These are phyloP conservation scores for Empidonax alnorum DNA, from an alignment of 2,113 vertebrate genomes.

Conservation along the genomic window DNA sequence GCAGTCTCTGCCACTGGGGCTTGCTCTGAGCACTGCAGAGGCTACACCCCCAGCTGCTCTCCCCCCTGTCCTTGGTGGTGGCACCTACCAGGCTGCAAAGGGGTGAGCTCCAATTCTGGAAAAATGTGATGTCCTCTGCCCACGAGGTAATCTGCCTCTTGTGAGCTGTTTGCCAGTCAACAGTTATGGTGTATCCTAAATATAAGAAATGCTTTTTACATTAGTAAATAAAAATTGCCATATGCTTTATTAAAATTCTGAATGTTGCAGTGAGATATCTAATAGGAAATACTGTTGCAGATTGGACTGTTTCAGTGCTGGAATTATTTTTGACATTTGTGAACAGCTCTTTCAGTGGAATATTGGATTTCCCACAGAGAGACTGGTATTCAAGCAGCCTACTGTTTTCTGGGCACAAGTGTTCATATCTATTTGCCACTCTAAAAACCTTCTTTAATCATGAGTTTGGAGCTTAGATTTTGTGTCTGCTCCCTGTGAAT, in stretches of 20 bases:
- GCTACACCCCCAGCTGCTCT: rapidly evolving
- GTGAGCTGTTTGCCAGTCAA: background rate
- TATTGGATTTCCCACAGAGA: background rate
- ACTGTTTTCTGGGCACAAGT: background rate
- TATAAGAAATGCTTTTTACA: background rate
- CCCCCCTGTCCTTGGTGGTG: background rate
- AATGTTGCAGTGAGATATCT: background rate
- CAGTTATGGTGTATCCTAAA: rapidly evolving
- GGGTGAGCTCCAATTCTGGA: background rate
- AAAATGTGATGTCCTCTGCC: background rate
- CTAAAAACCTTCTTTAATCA: background rate
- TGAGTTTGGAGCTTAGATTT: background rate
- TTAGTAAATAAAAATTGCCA: background rate
- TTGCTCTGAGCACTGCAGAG: rapidly evolving
- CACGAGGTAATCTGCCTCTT: background rate
- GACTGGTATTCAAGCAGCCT: background rate
- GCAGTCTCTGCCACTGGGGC: rapidly evolving
- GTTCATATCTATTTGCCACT: background rate
- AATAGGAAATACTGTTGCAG: background rate
- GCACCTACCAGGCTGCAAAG: background rate
- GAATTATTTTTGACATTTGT: background rate
- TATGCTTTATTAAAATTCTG: background rate
- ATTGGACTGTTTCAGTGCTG: background rate
- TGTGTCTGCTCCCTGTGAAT: background rate
- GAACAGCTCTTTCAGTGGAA: background rate